phyloP scores from a whole-genome alignment of 1,140 invertebrate species.

The Chionoecetes opilio region DNA sequence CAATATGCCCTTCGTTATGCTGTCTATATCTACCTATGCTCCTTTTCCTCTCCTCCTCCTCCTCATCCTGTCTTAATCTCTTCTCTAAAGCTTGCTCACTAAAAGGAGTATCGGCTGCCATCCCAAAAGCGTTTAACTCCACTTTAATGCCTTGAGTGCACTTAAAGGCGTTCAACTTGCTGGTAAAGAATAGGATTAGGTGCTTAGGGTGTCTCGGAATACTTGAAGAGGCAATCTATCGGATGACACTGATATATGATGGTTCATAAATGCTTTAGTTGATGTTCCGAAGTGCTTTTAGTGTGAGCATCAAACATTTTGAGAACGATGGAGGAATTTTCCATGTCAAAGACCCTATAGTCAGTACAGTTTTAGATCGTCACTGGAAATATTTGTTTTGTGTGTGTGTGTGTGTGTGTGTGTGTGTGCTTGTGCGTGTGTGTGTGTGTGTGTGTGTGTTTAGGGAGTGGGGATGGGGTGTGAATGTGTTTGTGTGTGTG shows the following conservation, averaged over 20 bases:
- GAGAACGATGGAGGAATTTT: neutral
- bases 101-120: neutral
- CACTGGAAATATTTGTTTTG: neutral
- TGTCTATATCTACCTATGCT: neutral
- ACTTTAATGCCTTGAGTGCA: neutral
- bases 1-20: constrained; percentile 12
- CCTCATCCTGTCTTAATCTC: neutral
- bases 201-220: neutral
- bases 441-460: neutral
- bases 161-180: neutral
- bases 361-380: neutral
- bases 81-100: neutral
- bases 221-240: neutral
- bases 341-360: neutral
- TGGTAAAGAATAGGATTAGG: neutral
- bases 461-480: neutral
- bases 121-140: neutral
- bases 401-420: neutral
- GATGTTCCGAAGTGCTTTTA: neutral
- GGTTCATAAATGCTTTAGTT: constrained; percentile 6
- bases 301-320: neutral
- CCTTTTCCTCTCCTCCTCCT: neutral
- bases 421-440: neutral
- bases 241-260: neutral
- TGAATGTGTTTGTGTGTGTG: neutral